phyloP scores from a whole-genome alignment of 1,140 invertebrate species.

The Ips nitidus region DNA sequence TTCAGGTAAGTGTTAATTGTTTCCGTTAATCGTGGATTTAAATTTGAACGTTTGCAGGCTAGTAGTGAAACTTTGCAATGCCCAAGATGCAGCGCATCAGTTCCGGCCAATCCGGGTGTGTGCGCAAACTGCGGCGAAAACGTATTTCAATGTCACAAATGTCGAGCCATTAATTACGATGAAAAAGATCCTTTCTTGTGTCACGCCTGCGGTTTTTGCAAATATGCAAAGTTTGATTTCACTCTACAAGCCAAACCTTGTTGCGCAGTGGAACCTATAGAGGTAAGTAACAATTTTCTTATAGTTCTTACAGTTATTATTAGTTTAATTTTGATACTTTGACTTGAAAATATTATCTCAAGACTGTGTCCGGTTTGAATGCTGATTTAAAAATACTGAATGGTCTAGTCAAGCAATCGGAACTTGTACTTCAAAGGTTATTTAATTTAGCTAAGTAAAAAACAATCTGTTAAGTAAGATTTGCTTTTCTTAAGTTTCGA shows the following conservation, averaged over 20 bases:
- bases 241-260: constrained; percentile 86
- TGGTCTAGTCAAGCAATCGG: no score
- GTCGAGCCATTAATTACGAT: constrained; percentile 97
- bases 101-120: constrained; percentile 95
- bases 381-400: no score
- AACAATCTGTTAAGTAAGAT: no score
- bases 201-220: constrained; percentile 98
- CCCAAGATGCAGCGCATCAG: constrained; percentile 92
- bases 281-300: constrained; percentile 50
- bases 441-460: no score
- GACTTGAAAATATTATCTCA: no score
- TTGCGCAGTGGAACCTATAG: constrained; percentile 95
- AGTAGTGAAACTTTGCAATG: constrained; percentile 90
- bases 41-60: constrained; percentile 45
- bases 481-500: no score
- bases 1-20: constrained; percentile 52
- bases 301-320: constrained; percentile 1
- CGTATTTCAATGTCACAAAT: constrained; percentile 98
- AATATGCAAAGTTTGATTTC: constrained; percentile 99
- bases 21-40: not conserved
- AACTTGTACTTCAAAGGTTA: no score
- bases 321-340: no score
- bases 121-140: constrained; percentile 98
- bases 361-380: no score
- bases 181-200: constrained; percentile 99